Evolutionary conservation across 1,140 invertebrate species (phyloP), one percentile per base, ranked within the genome.

Genomic region (Papilio glaucus): DNA sequence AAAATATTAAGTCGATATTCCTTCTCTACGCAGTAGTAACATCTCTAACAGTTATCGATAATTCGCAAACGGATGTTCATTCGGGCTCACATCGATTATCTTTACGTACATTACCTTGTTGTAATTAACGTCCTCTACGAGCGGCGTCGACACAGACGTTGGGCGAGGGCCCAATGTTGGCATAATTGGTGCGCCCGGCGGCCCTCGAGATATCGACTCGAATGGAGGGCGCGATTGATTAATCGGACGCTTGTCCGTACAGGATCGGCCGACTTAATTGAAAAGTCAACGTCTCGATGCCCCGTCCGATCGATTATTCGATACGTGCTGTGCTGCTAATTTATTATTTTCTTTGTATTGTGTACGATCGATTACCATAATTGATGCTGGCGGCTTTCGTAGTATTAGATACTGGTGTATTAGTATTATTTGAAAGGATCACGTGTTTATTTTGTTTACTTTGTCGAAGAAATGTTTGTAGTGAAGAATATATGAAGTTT

Each of bases 221-320:
- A 61, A 53, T 38, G 38, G 72, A 81, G 73, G 72, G 69, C 74
- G 72, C 80, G 86, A 86, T 86, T 89, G 84, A 89, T 88, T 89
- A 86, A 89, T 89, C 84, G 86, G 80, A 86, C 74, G 74, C 78
- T 85, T 83, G 86, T 88, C 85, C 85, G 81, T 76, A 74, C 78
- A 72, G 80, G 81, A 83, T 82, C 85, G 78, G 75, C 71, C 77
- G 81, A 78, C 74, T 81, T 83, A 83, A 83, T 83, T 83, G 80
- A 83, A 89, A 89, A 89, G 87, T 89, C 87, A 89, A 87, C 83
- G 85, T 89, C 87, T 83, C 77, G 80, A 76, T 84, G 67, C 77
- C 75, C 76, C 74, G 72, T 70, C 77, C 77, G 82, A 79, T 82
- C 79, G 82, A 86, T 86, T 79, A 82, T 77, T 76, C 77, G 79